Base-by-base conservation (phyloP, 2,888 invertebrate species). In the Xanthia icteritia region DNA sequence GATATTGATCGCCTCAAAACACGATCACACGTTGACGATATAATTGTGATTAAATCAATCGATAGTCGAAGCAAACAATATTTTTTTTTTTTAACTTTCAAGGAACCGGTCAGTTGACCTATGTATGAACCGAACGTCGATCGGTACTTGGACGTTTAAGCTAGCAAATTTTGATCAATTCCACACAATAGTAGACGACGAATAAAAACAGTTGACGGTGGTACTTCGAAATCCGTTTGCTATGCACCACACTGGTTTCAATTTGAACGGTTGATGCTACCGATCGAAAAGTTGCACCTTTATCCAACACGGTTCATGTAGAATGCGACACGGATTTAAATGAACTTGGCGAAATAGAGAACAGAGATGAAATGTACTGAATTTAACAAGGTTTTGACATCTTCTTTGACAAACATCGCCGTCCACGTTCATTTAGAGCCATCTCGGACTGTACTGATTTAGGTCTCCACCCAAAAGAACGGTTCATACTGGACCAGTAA, bases 261-360 rank as follows among this genome's bases (percentile, higher is more conserved):
- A 54, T 36, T 64, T 36, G 58, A 36, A 31, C 11, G 3, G 17
- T 36, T 48, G 56, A 51, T 15, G 27, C 3, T 27, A 11, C 58
- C 23, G 6, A 42, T 15, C 4, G 20, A 27, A 27, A 20, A 36
- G 58, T 75, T 79, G 82, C 58, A 65, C 65, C 58, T 78, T 45
- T 45, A 65, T 27, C 31, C 31, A 61, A 56, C 15, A 23, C 15
- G 15, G 20, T 58, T 27, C n/a, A 6, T 36, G n/a, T 66, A 81
- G 45, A 77, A 56, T 39, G 73, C 9, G 15, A 77, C 45, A 56
- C n/a, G 81, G 45, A 39, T 72, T 48, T 63, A 72, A 80, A 81
- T 63, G 45, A 31, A 63, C 72, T n/a, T 72, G 20, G 8, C 0
- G 6, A 23, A 71, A 71, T 23, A 36, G 9, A 61, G 13, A 71